phyloP scores from a whole-genome alignment of 2,888 invertebrate species.

The Caenorhabditis virilis region DNA sequence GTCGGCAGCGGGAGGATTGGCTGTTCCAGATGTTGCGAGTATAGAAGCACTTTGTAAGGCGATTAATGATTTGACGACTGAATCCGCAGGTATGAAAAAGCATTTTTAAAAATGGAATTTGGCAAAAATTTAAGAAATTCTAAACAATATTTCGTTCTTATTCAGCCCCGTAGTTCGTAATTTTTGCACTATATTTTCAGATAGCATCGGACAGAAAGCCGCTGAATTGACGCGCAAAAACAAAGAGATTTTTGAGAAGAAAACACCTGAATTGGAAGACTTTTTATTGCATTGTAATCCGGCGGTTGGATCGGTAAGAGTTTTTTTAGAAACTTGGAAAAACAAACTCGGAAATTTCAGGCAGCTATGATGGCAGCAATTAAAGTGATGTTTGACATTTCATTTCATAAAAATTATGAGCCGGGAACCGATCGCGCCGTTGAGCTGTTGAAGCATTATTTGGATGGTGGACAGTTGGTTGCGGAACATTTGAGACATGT shows the following conservation, averaged over 20 bases:
- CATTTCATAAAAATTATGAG: constrained; percentile 20
- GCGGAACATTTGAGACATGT: constrained; percentile 32
- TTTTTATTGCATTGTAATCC: constrained; percentile 34
- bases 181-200: too few species aligned
- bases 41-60: constrained; percentile 29
- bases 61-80: constrained; percentile 16
- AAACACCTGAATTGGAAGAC: constrained; percentile 33
- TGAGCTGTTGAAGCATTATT: constrained; percentile 36
- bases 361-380: constrained; percentile 42
- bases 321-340: not conserved
- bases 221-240: constrained; percentile 36
- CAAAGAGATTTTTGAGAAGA: constrained; percentile 40
- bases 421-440: constrained; percentile 34
- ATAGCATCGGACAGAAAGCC: constrained; percentile 20
- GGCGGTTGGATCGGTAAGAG: constrained; percentile 24
- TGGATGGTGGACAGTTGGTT: constrained; percentile 23
- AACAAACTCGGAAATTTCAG: not conserved
- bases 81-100: constrained; percentile 8
- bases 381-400: constrained; percentile 36
- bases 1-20: not conserved
- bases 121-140: too few species aligned
- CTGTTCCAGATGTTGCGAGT: constrained; percentile 16
- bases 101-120: not conserved
- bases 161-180: too few species aligned
- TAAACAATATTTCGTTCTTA: too few species aligned